These are phyloP conservation scores for Centroberyx gerrardi DNA, from an alignment of 2,797 vertebrate genomes.

Conservation along the genomic window DNA sequence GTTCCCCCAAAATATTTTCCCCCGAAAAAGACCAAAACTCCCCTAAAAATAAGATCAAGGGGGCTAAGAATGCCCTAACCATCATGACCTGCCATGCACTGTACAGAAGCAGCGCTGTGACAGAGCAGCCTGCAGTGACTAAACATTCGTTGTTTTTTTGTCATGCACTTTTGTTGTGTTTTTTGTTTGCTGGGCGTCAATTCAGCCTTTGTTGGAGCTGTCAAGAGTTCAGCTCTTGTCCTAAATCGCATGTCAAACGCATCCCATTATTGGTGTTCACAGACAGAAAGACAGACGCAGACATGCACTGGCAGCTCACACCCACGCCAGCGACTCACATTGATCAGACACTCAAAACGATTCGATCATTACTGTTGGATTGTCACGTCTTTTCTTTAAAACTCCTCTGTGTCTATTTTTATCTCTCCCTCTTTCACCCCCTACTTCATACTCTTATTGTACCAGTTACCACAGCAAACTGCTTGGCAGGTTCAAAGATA, in stretches of 20 bases:
- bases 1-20: too few species aligned
- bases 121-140: constrained; percentile 36
- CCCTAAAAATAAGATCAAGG: background rate
- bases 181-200: constrained; percentile 1
- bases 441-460: background rate
- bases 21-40: background rate
- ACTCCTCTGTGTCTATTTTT: background rate
- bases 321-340: background rate
- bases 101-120: constrained; percentile 7
- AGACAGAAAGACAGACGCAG: constrained; percentile 8
- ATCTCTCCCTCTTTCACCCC: background rate
- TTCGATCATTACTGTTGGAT: background rate
- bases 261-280: constrained; percentile 30
- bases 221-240: constrained; percentile 42
- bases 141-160: constrained; percentile 25
- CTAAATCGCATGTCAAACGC: constrained; percentile 47
- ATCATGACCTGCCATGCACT: too few species aligned
- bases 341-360: constrained; percentile 5
- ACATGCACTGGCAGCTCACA: constrained; percentile 11
- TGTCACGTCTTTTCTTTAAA: constrained; percentile 1
- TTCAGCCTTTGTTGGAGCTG: constrained; percentile 22
- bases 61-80: background rate
- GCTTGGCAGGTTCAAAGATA: background rate
- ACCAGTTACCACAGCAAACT: background rate
- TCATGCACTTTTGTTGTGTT: constrained; percentile 7